Conservation (phyloP, 2,888 invertebrate genomes). For the Empis livida region DNA sequence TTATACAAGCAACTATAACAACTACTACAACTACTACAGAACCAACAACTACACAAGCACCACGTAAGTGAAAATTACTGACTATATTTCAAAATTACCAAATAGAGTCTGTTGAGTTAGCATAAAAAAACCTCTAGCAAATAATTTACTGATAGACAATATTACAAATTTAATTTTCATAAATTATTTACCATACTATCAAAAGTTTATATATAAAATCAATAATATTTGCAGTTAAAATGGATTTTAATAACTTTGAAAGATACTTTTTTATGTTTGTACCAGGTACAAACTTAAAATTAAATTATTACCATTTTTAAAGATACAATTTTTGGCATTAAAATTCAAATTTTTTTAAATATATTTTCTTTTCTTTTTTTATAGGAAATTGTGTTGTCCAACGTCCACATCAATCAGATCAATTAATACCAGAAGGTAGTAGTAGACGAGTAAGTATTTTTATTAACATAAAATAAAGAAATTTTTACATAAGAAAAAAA, state of each 20-base stretch:
- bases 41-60: conserved; percentile 43
- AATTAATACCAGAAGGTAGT: conserved; percentile 73
- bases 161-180: background rate
- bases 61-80: conserved; percentile 41
- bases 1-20: conserved; percentile 19
- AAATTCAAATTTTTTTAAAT: no score
- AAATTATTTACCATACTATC: background rate
- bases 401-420: conserved; percentile 68
- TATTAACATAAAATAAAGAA: background rate
- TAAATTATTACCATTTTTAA: no score
- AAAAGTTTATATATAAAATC: no score
- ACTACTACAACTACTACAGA: conserved; percentile 46
- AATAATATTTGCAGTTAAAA: no score
- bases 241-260: no score
- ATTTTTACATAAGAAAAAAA: background rate
- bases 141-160: background rate
- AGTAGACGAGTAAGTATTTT: conserved; percentile 58
- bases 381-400: conserved; percentile 71
- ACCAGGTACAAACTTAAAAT: no score
- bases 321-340: no score
- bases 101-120: no score
- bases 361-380: conserved; percentile 7
- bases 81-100: no score
- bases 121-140: no score
- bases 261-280: no score